These are phyloP conservation scores for Oscheius onirici DNA, from an alignment of 2,888 invertebrate genomes.

Conservation along the genomic window DNA sequence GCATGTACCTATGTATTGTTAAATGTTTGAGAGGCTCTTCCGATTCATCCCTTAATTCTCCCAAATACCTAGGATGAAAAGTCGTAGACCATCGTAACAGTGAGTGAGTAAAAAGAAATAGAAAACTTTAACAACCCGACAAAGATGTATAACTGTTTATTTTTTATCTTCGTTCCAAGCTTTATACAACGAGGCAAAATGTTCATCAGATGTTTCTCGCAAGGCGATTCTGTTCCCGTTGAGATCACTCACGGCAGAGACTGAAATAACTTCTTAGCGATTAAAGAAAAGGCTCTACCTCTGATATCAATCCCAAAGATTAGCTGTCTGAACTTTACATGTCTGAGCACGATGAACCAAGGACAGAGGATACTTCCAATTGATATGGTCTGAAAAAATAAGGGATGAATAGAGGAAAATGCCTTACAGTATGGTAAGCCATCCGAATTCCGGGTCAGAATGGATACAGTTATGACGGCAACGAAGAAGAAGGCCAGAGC, in stretches of 20 bases:
- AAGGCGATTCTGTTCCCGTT: background rate
- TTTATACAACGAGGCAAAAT: background rate
- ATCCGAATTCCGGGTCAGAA: background rate
- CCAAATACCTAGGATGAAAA: too few species aligned
- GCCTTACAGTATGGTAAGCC: slow-evolving; percentile 17
- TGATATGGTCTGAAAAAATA: slow-evolving; percentile 16
- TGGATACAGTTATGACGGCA: background rate
- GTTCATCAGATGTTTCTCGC: slow-evolving; percentile 9
- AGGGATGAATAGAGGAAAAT: background rate
- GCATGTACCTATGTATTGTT: too few species aligned
- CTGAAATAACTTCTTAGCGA: background rate
- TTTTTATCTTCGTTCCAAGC: slow-evolving; percentile 1
- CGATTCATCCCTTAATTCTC: too few species aligned
- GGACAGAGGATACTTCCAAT: slow-evolving; percentile 16
- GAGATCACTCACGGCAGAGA: background rate
- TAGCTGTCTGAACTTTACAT: background rate
- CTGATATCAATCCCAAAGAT: background rate
- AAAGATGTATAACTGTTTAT: background rate
- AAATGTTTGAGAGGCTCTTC: too few species aligned
- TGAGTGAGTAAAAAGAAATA: too few species aligned
- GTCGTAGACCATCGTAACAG: too few species aligned
- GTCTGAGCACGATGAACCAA: slow-evolving; percentile 13
- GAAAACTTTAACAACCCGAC: too few species aligned
- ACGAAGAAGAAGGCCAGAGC: slow-evolving; percentile 6
- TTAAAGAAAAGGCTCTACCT: too few species aligned